Conservation (phyloP, 1,140 invertebrate species). For the Ostrea edulis region DNA sequence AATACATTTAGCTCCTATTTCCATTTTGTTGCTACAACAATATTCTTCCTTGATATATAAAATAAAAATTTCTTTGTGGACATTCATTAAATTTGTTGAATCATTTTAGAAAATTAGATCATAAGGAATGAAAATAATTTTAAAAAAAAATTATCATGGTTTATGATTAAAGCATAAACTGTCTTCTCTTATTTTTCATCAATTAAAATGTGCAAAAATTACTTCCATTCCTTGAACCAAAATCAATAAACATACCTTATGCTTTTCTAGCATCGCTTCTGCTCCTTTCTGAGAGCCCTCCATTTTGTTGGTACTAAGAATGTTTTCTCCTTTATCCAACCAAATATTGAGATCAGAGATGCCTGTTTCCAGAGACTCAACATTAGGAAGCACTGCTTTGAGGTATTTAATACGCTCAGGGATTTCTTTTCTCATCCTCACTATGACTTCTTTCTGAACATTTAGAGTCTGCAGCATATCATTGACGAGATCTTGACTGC, state of each 20-base stretch:
- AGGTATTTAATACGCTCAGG: slow-evolving; percentile 74
- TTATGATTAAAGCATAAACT: too few relatives aligned
- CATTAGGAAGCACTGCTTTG: slow-evolving; percentile 87
- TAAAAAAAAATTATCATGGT: too few relatives aligned
- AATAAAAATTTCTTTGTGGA: too few relatives aligned
- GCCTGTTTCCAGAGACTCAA: slow-evolving; percentile 92
- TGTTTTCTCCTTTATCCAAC: slow-evolving; percentile 90
- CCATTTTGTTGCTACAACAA: too few relatives aligned
- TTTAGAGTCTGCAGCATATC: slow-evolving; percentile 93
- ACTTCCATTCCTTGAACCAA: too few relatives aligned
- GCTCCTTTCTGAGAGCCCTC: slow-evolving; percentile 87
- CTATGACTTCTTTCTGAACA: slow-evolving; percentile 89
- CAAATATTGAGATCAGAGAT: slow-evolving; percentile 91
- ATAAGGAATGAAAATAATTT: too few relatives aligned
- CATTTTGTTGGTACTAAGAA: slow-evolving; percentile 84
- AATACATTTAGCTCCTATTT: too few relatives aligned
- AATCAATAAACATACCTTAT: slow-evolving; percentile 83
- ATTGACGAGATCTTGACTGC: slow-evolving; percentile 94
- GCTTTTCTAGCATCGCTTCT: slow-evolving; percentile 87
- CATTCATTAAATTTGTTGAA: too few relatives aligned
- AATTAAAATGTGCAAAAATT: too few relatives aligned
- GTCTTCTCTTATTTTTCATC: too few relatives aligned
- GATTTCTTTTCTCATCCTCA: slow-evolving; percentile 86
- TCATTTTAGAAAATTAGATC: too few relatives aligned
- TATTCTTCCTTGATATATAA: too few relatives aligned